Evolutionary conservation across 2,113 vertebrate genomes (phyloP).

Genomic region (Phalacrocorax aristotelis): DNA sequence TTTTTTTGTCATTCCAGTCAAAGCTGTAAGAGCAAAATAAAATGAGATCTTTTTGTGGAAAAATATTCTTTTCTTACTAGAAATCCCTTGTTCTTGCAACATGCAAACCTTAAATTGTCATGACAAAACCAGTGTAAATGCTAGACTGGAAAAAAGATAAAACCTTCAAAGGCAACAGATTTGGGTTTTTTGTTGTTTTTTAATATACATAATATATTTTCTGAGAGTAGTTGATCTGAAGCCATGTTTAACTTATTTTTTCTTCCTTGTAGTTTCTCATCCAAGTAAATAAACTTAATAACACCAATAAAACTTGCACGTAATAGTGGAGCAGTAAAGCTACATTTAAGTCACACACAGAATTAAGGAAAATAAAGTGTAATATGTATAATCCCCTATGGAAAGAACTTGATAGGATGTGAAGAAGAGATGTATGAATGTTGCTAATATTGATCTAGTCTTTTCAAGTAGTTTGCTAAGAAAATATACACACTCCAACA

Average conservation of each 20-base stretch:
- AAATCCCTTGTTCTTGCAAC: background rate
- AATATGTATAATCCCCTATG: background rate
- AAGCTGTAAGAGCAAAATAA: background rate
- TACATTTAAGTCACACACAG: background rate
- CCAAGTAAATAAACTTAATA: background rate
- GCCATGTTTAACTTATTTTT: background rate
- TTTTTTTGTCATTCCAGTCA: background rate
- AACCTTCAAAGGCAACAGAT: background rate
- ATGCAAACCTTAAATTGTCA: background rate
- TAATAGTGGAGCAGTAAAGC: background rate
- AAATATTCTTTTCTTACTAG: background rate
- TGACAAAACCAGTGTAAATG: background rate
- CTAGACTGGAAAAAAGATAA: background rate
- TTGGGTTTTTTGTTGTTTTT: background rate
- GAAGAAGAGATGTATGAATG: background rate
- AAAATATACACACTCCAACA: background rate
- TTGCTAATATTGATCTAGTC: background rate
- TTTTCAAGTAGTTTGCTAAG: background rate
- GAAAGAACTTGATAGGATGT: background rate
- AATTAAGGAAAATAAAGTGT: background rate
- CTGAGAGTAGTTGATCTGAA: background rate
- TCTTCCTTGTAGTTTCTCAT: background rate
- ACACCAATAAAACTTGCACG: background rate
- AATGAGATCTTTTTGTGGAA: background rate
- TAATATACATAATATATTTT: background rate